Conservation (phyloP, 2,113 vertebrate species). For the Notothenia coriiceps region DNA sequence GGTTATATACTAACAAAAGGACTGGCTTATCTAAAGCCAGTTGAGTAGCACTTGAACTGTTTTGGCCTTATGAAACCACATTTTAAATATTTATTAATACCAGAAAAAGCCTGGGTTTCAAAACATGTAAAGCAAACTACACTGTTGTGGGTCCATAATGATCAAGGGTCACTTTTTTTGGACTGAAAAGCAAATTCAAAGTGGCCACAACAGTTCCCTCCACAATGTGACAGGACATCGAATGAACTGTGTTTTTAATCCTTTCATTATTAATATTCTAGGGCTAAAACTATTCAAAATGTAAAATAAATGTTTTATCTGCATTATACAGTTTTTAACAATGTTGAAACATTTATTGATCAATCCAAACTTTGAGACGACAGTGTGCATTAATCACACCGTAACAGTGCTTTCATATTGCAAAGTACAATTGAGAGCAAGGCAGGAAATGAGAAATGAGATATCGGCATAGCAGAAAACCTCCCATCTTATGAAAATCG, state of each 20-base stretch:
- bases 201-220: neutral
- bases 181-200: neutral
- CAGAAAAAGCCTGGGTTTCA: neutral
- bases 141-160: neutral
- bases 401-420: constrained; percentile 18
- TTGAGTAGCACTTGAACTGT: too few species aligned
- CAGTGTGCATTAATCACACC: constrained; percentile 10
- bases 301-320: too few species aligned
- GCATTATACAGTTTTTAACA: neutral
- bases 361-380: neutral
- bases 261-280: neutral
- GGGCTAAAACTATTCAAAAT: neutral
- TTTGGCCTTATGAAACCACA: neutral
- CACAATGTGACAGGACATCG: neutral
- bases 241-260: neutral
- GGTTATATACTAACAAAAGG: too few species aligned
- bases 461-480: constrained; percentile 9
- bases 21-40: too few species aligned
- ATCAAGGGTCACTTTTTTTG: neutral
- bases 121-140: neutral
- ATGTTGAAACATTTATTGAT: neutral
- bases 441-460: constrained; percentile 28
- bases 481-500: constrained; percentile 11
- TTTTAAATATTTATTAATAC: too few species aligned
- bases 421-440: constrained; percentile 28